Evolutionary conservation across 64 coral and sea anemone genomes (phyloP).

Genomic region (Orbicella faveolata): DNA sequence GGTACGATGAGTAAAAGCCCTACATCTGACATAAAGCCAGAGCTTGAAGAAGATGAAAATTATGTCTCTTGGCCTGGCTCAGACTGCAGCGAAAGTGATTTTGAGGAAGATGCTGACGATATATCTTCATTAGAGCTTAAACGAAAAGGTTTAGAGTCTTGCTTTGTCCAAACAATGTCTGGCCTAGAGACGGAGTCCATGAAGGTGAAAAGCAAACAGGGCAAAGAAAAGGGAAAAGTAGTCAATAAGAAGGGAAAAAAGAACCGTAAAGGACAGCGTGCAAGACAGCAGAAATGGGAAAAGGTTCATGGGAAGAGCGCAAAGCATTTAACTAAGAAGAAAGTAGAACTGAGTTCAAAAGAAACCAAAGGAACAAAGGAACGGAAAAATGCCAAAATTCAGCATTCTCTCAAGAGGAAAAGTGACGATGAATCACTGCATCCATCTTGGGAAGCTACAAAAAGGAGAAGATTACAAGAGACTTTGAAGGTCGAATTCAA

Average conservation of each 20-base stretch:
- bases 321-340: constrained; percentile 50
- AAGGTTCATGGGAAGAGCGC: constrained; percentile 73
- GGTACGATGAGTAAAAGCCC: neutral
- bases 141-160: constrained; percentile 47
- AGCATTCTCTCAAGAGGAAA: neutral
- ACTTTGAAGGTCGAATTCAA: constrained; percentile 48
- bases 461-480: constrained; percentile 60
- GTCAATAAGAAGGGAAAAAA: neutral
- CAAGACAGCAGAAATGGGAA: constrained; percentile 66
- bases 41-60: neutral
- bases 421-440: constrained; percentile 35
- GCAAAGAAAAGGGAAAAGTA: neutral
- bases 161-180: constrained; percentile 62
- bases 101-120: neutral
- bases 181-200: neutral
- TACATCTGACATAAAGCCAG: neutral
- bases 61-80: neutral
- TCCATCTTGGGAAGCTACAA: constrained; percentile 80
- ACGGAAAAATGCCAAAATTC: neutral
- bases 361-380: neutral
- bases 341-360: neutral
- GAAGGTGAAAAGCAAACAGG: constrained; percentile 3
- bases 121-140: neutral
- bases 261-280: constrained; percentile 79
- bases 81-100: constrained; percentile 24